Conservation (phyloP, 1,140 invertebrate genomes). For the Drosophila erecta region DNA sequence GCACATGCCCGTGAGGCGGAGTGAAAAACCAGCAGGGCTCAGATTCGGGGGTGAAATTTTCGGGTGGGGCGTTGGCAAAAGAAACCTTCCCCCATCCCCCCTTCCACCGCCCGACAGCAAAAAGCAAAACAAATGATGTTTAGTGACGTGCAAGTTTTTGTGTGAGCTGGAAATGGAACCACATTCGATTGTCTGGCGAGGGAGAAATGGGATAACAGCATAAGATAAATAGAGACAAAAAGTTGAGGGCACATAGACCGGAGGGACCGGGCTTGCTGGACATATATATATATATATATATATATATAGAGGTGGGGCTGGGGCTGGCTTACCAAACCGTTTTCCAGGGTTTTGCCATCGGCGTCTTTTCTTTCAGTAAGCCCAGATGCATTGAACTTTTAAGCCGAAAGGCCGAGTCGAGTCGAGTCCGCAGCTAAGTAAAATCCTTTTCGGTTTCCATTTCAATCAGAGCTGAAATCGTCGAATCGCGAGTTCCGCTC, state of each 20-base stretch:
- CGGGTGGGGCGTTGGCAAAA: background rate
- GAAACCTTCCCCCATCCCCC: slow-evolving; percentile 12
- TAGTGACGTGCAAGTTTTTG: slow-evolving; percentile 78
- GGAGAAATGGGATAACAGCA: slow-evolving; percentile 49
- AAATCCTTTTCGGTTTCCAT: slow-evolving; percentile 69
- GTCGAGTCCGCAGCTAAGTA: slow-evolving; percentile 28
- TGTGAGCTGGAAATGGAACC: slow-evolving; percentile 66
- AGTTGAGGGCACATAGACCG: slow-evolving; percentile 34
- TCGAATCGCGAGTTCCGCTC: slow-evolving; percentile 16
- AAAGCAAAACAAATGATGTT: slow-evolving; percentile 78
- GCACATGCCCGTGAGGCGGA: slow-evolving; percentile 47
- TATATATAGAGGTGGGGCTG: background rate
- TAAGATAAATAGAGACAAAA: slow-evolving; percentile 79
- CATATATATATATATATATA: background rate
- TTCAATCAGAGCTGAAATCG: slow-evolving; percentile 69
- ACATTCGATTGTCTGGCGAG: slow-evolving; percentile 69
- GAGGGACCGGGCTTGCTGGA: background rate
- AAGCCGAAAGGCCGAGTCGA: slow-evolving; percentile 54
- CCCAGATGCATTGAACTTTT: slow-evolving; percentile 71
- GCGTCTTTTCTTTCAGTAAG: slow-evolving; percentile 38
- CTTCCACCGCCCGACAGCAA: slow-evolving; percentile 14
- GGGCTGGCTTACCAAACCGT: slow-evolving; percentile 12
- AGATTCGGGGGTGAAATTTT: background rate
- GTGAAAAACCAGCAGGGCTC: slow-evolving; percentile 1
- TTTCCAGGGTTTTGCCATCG: slow-evolving; percentile 19